Evolutionary conservation across 1,140 invertebrate species (phyloP).

Genomic region (Cydia splendana): DNA sequence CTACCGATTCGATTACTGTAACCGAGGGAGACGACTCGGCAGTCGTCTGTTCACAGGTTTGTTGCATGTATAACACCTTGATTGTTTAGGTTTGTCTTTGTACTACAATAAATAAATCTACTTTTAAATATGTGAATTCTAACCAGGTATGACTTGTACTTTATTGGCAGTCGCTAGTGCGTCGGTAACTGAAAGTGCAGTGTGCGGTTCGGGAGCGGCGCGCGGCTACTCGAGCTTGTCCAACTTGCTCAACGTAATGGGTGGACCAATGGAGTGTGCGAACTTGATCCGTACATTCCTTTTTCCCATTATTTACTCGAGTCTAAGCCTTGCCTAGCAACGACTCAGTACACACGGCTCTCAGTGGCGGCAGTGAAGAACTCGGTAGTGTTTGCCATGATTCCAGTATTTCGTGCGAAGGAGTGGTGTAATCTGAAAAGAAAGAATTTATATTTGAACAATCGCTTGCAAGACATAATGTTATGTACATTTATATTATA

Average conservation of each 20-base stretch:
- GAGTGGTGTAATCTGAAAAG: constrained; percentile 59
- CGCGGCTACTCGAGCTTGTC: constrained; percentile 60
- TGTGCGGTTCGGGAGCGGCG: constrained; percentile 44
- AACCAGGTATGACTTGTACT: constrained; percentile 78
- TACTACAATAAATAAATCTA: constrained; percentile 75
- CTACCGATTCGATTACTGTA: constrained; percentile 81
- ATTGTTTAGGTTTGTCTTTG: constrained; percentile 57
- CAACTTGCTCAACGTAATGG: constrained; percentile 58
- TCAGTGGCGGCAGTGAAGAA: constrained; percentile 35
- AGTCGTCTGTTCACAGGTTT: constrained; percentile 45
- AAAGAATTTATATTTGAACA: constrained; percentile 41
- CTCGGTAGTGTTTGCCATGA: constrained; percentile 55
- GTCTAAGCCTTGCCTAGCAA: constrained; percentile 51
- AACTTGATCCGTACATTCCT: constrained; percentile 76
- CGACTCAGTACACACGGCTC: constrained; percentile 52
- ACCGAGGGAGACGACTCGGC: constrained; percentile 60
- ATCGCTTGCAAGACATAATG: constrained; percentile 10
- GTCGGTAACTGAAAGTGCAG: constrained; percentile 71
- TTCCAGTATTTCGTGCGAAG: constrained; percentile 42
- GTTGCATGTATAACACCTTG: constrained; percentile 54
- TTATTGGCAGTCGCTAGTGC: constrained; percentile 76
- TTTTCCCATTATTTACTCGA: constrained; percentile 78
- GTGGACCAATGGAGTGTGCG: constrained; percentile 75
- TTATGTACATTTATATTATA: not conserved
- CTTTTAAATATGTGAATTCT: constrained; percentile 68